Evolutionary conservation across 2,888 invertebrate species (phyloP).

Genomic region (Epistrophella euchroma): DNA sequence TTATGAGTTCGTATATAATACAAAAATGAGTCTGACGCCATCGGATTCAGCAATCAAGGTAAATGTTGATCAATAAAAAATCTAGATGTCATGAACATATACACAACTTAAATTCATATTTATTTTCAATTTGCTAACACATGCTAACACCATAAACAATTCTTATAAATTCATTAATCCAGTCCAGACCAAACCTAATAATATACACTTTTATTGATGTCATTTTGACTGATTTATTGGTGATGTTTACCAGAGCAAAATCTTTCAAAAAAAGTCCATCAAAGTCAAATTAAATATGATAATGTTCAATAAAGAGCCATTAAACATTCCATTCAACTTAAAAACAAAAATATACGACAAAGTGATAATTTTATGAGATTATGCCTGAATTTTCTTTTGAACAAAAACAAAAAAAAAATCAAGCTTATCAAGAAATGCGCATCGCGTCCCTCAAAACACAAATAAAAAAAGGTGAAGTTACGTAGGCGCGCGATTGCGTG

Average conservation of each 20-base stretch:
- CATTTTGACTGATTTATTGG: background rate
- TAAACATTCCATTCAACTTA: constrained; percentile 16
- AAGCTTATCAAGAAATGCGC: constrained; percentile 26
- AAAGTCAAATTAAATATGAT: constrained; percentile 21
- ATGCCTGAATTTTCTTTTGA: background rate
- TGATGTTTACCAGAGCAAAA: background rate
- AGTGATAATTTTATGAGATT: constrained; percentile 14
- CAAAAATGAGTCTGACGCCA: too few species aligned
- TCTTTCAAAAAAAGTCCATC: constrained; percentile 1
- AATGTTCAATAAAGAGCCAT: constrained; percentile 18
- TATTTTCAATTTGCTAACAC: constrained; percentile 13
- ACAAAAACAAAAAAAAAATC: background rate
- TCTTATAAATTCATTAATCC: background rate
- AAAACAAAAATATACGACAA: background rate
- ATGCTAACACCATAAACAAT: background rate
- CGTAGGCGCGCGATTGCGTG: constrained; percentile 58
- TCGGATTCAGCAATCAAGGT: too few species aligned
- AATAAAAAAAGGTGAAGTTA: background rate
- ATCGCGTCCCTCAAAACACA: constrained; percentile 6
- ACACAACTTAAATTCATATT: background rate
- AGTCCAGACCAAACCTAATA: background rate
- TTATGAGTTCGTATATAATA: too few species aligned
- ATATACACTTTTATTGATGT: background rate
- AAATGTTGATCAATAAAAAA: too few species aligned
- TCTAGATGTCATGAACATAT: background rate